Conservation (phyloP, 2,113 vertebrate genomes). For the Nycticebus coucang region DNA sequence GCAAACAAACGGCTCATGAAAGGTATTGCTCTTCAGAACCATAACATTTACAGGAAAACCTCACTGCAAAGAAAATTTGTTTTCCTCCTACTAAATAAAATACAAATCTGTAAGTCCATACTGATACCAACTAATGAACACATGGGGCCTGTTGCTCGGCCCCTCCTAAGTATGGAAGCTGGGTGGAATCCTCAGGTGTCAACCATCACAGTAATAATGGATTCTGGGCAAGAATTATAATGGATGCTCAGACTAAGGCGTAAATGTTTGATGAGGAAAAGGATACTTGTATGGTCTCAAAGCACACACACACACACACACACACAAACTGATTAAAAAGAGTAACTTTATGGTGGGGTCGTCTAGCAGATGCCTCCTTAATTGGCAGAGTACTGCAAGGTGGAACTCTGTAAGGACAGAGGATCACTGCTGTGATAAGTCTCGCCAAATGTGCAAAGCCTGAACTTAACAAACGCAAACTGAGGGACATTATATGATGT, state of each 20-base stretch:
- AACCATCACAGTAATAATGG: not conserved
- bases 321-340: no score
- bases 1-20: not conserved
- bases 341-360: not conserved
- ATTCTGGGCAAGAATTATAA: not conserved
- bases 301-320: not conserved
- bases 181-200: not conserved
- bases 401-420: not conserved
- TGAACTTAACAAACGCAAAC: not conserved
- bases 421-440: not conserved
- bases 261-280: not conserved
- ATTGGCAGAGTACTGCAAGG: no score
- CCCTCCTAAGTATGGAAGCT: not conserved
- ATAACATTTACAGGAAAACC: not conserved
- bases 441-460: not conserved
- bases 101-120: not conserved
- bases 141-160: not conserved
- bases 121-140: not conserved
- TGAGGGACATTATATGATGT: not conserved
- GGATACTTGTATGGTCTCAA: not conserved
- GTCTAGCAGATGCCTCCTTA: not conserved
- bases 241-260: not conserved
- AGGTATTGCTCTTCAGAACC: not conserved
- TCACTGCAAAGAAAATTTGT: not conserved
- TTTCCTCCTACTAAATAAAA: not conserved